Evolutionary conservation across 2,888 invertebrate species (phyloP), one percentile per base, ranked within the genome.

Genomic region (Lumbricus terrestris): DNA sequence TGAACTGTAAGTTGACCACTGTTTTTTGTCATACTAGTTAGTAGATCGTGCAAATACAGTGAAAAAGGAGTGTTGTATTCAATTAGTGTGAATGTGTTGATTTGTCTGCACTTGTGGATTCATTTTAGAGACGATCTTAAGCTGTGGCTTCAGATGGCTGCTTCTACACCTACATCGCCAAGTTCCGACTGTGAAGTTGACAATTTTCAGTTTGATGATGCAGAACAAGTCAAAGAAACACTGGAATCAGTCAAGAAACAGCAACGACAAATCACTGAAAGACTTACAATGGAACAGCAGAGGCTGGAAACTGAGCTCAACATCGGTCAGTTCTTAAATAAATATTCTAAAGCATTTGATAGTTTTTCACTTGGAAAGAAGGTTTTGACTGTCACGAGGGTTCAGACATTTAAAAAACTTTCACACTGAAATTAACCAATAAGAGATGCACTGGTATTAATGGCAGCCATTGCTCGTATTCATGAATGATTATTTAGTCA

Each of bases 41-140:
- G n/a, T n/a, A 23, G 6, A 23, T 47, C 23, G 6, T 47, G 47
- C 2, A 47, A 47, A 3, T 16, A n/a, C 23, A 47, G 47, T 47
- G 6, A 47, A n/a, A n/a, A n/a, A 4, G 47, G 20, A 47, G 23
- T n/a, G n/a, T 69, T 69, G n/a, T n/a, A 69, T 69, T 69, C n/a
- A 15, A n/a, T 8, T n/a, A 11, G 29, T 69, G n/a, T n/a, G 69
- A 13, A n/a, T n/a, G n/a, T n/a, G 23, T 69, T 69, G 69, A n/a
- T 3, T n/a, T 29, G n/a, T 3, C n/a, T n/a, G 29, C 29, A 29
- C n/a, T 69, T 69, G n/a, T 69, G 69, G 29, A 69, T n/a, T 69
- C 29, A 16, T 69, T 69, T 47, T 91, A 94, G 94, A 90, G 94
- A 94, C 90, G 94, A 95, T 91, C 92, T 95, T 38, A 92, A 93